phyloP scores from a whole-genome alignment of 1,140 invertebrate species.

The Oedothorax gibbosus region DNA sequence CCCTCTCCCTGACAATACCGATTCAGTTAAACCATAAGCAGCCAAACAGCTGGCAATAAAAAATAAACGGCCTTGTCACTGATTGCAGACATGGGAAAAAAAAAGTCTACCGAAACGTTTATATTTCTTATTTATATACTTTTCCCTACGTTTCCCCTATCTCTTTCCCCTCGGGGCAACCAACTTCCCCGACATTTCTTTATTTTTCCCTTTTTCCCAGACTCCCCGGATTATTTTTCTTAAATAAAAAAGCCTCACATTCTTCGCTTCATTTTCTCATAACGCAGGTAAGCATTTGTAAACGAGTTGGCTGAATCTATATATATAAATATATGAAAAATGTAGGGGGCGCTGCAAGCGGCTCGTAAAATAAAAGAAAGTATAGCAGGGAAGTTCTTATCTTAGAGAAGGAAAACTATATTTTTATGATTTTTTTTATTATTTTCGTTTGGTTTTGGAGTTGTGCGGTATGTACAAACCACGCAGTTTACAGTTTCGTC shows the following conservation, averaged over 20 bases:
- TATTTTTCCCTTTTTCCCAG: constrained; percentile 1
- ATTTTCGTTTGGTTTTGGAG: neutral
- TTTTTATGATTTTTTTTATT: constrained; percentile 38
- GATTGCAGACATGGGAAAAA: constrained; percentile 14
- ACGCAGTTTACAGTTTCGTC: constrained; percentile 52
- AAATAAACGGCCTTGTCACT: constrained; percentile 56
- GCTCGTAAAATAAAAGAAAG: constrained; percentile 53
- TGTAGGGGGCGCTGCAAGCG: neutral
- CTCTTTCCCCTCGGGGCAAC: constrained; percentile 36
- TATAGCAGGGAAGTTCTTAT: constrained; percentile 43
- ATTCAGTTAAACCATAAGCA: constrained; percentile 50
- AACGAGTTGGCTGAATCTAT: neutral
- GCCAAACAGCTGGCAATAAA: constrained; percentile 52
- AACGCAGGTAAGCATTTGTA: constrained; percentile 39
- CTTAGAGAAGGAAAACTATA: constrained; percentile 43
- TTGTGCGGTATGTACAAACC: constrained; percentile 5
- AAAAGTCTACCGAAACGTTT: constrained; percentile 6
- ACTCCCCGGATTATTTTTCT: too few relatives aligned
- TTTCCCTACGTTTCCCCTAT: constrained; percentile 18
- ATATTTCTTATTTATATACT: constrained; percentile 56
- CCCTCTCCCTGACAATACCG: constrained; percentile 17
- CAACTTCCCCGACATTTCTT: constrained; percentile 25
- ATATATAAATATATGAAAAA: neutral
- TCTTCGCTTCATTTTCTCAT: constrained; percentile 35
- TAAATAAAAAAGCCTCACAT: neutral